A percentile compares a stretch with the other conserved stretches of the same genome.
phyloP scores from a whole-genome alignment of 2,113 vertebrate species.

The Solenodon paradoxus region DNA sequence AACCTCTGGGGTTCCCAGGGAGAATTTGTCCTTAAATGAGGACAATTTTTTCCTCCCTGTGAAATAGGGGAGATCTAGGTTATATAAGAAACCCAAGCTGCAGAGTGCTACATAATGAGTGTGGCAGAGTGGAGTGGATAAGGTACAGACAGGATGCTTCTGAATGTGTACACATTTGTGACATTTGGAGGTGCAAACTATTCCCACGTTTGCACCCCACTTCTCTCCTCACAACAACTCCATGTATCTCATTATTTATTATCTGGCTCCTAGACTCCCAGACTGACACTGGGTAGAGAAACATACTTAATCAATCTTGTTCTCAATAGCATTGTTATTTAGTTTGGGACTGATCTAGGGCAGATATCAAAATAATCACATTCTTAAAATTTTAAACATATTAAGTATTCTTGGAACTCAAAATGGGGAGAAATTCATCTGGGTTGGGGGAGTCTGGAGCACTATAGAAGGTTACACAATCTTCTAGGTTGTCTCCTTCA shows the following conservation, averaged over 20 bases:
- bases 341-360: not conserved
- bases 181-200: not conserved
- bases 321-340: not conserved
- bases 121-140: not conserved
- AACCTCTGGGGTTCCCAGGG: not conserved
- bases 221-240: not conserved
- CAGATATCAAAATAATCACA: not conserved
- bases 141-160: not conserved
- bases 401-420: not conserved
- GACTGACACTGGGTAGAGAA: not conserved
- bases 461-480: not conserved
- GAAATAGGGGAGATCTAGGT: not conserved
- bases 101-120: not conserved
- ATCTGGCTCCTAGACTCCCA: not conserved
- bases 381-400: not conserved
- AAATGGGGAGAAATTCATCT: not conserved
- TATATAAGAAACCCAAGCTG: not conserved
- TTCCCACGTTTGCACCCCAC: not conserved
- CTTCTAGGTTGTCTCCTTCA: not conserved
- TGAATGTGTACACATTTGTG: not conserved
- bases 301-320: not conserved
- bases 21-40: slow-evolving; percentile 17
- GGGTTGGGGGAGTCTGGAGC: not conserved
- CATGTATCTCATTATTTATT: not conserved
- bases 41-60: not conserved